These are phyloP conservation scores for Dendrocopos noguchii DNA, from an alignment of 2,113 vertebrate species.

Conservation along the genomic window DNA sequence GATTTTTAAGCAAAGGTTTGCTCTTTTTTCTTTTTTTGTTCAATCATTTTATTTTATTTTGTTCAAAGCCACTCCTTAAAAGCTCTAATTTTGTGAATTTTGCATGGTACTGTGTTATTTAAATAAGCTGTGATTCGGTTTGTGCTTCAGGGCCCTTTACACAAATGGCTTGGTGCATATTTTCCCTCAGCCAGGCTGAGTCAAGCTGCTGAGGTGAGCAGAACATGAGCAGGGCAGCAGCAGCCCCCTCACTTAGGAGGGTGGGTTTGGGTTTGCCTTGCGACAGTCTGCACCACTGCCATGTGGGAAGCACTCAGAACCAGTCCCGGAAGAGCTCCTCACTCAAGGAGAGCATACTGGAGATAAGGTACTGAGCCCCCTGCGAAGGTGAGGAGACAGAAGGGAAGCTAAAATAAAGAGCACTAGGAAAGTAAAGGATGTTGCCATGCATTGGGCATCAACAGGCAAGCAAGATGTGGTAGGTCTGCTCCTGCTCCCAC, in stretches of 20 bases:
- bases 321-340: conserved; percentile 15
- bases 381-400: conserved; percentile 21
- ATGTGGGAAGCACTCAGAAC: not conserved
- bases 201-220: conserved; percentile 60
- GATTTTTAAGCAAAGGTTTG: conserved; percentile 19
- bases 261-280: not conserved
- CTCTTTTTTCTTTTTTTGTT: not conserved
- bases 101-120: conserved; percentile 29
- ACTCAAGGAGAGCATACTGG: not conserved
- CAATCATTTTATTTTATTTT: not conserved
- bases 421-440: not conserved
- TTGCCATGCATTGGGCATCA: not conserved
- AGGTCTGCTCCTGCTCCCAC: not conserved
- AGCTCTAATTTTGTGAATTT: conserved; percentile 22
- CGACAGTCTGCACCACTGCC: conserved; percentile 53
- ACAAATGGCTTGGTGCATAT: conserved; percentile 53
- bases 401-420: conserved; percentile 24
- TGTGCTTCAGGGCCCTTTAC: conserved; percentile 60
- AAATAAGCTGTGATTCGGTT: conserved; percentile 46
- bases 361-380: not conserved
- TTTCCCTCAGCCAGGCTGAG: conserved; percentile 63
- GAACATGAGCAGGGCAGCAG: conserved; percentile 33
- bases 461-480: not conserved
- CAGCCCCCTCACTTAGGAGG: conserved; percentile 38
- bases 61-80: conserved; percentile 12